Evolutionary conservation across 2,797 vertebrate species (phyloP).

Genomic region (Spea hammondii): DNA sequence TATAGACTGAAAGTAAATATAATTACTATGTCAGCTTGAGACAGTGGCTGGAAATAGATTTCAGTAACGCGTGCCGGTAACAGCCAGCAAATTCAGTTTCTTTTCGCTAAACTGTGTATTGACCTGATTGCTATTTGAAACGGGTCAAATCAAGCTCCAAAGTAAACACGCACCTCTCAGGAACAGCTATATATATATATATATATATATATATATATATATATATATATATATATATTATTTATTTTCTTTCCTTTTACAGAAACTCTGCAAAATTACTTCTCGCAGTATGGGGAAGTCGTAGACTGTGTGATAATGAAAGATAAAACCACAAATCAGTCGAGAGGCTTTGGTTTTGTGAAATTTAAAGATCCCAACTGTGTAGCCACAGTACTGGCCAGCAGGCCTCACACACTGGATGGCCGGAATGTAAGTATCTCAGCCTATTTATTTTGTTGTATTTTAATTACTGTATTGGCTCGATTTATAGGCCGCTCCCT

Average conservation of each 20-base stretch:
- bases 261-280: conserved; percentile 98
- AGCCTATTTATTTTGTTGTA: not conserved
- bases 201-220: too few species aligned
- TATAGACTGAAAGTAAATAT: not conserved
- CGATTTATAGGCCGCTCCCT: not conserved
- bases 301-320: conserved; percentile 99
- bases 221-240: not conserved
- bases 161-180: too few species aligned
- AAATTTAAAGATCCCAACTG: conserved; percentile 99
- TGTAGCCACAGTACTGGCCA: conserved; percentile 96
- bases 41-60: not conserved
- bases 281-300: conserved; percentile 98
- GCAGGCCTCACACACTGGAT: conserved; percentile 95
- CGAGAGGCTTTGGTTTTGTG: conserved; percentile 98
- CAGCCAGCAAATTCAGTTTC: not conserved
- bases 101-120: not conserved
- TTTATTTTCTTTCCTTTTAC: conserved; percentile 56
- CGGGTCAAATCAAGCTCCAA: too few species aligned
- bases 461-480: not conserved
- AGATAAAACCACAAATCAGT: conserved; percentile 99
- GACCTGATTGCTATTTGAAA: too few species aligned
- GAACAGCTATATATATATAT: too few species aligned
- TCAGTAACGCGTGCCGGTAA: not conserved
- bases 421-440: conserved; percentile 92
- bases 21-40: not conserved